Percentiles rank a stretch among this genome's conserved stretches.
phyloP scores from a whole-genome alignment of 2,797 vertebrate genomes.

The Tapera naevia region DNA sequence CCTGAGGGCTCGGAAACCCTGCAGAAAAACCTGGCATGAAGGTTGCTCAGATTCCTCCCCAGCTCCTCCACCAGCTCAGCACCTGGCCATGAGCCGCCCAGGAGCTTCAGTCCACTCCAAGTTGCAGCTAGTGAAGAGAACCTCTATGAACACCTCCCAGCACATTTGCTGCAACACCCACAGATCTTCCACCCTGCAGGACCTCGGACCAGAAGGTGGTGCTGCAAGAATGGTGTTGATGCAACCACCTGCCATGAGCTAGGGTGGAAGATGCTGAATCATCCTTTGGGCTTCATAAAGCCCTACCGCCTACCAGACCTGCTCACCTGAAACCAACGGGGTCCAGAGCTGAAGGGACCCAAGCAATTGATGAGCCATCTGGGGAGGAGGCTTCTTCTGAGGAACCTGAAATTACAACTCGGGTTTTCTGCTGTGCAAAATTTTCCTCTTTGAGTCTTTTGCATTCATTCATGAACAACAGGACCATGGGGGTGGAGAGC shows the following conservation, averaged over 20 bases:
- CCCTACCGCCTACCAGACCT: neutral
- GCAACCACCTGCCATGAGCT: neutral
- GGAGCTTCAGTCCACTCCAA: neutral
- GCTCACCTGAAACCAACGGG: neutral
- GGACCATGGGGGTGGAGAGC: neutral
- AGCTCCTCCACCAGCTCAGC: neutral
- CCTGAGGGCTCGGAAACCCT: neutral
- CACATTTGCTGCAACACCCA: accelerated
- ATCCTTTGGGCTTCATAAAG: neutral
- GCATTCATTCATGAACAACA: neutral
- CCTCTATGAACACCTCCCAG: accelerated
- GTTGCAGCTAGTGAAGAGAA: neutral
- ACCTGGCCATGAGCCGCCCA: neutral
- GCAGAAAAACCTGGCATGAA: neutral
- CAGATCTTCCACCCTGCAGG: neutral
- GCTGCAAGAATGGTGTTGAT: neutral
- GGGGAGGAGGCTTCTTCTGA: neutral
- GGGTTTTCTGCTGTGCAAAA: neutral
- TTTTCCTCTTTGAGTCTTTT: neutral
- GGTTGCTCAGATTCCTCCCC: neutral
- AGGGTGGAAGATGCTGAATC: constrained; percentile 11
- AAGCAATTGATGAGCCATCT: neutral
- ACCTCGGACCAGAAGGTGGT: neutral
- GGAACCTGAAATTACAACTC: neutral
- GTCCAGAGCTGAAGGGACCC: neutral